Conservation (phyloP, 2,888 invertebrate species). For the Lordiphosa andalusiaca region DNA sequence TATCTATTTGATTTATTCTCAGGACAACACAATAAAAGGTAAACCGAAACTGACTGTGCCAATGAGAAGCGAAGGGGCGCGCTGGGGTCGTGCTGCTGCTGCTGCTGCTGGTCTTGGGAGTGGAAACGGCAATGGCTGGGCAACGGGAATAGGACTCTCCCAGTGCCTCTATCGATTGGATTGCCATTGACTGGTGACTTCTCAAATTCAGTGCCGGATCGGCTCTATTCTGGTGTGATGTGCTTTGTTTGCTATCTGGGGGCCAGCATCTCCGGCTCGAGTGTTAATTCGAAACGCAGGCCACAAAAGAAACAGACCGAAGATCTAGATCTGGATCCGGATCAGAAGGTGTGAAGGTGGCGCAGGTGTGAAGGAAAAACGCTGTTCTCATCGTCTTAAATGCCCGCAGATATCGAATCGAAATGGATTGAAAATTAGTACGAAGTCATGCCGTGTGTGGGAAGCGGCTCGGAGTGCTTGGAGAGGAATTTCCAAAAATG, state of each 20-base stretch:
- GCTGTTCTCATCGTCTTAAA: too few species aligned
- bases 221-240: not conserved
- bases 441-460: too few species aligned
- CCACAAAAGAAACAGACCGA: too few species aligned
- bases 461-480: too few species aligned
- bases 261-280: constrained; percentile 18
- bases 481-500: too few species aligned
- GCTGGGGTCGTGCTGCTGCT: too few species aligned
- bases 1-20: constrained; percentile 18
- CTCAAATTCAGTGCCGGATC: constrained; percentile 29
- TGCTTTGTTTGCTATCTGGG: constrained; percentile 16
- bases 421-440: too few species aligned
- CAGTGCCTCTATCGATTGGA: constrained; percentile 2
- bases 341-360: too few species aligned
- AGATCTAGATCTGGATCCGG: too few species aligned
- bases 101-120: not conserved
- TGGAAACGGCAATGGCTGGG: not conserved
- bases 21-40: constrained; percentile 9
- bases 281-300: constrained; percentile 9
- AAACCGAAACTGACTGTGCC: constrained; percentile 11
- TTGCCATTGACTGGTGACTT: constrained; percentile 28
- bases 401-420: too few species aligned
- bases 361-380: too few species aligned
- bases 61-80: constrained; percentile 3
- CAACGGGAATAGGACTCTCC: too few species aligned